Evolutionary conservation across 2,797 vertebrate species (phyloP), one percentile per base, ranked within the genome.

Genomic region (Xyrichtys novacula): DNA sequence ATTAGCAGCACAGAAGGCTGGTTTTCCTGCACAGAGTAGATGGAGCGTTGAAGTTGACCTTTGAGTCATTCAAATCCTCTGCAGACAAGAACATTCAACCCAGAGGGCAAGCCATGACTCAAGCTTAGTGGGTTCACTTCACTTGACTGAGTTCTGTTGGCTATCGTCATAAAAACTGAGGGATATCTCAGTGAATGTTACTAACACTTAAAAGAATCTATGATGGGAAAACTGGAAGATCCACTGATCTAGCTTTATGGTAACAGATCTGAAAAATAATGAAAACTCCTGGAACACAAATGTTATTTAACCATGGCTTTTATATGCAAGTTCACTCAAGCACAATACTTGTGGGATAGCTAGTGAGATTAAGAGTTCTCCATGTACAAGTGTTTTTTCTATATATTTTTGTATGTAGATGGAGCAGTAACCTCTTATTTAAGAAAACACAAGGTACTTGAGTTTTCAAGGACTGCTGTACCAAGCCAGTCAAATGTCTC

Each of bases 51-150:
- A n/a, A n/a, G n/a, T n/a, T n/a, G n/a, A n/a, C n/a, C n/a, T 83
- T 65, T 71, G 49, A 79, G 58, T 75, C 54, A 82, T 68, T 85
- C 61, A 88, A 84, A 83, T 89, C 85, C 76, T 59, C 39, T 61
- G 72, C 60, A 61, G n/a, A 65, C 74, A 76, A 54, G 42, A 40
- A 53, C 39, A 72, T 78, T 85, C 48, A 67, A 49, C 77, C 31
- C 80, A 83, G 72, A 57, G 47, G 70, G 46, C 5, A 14, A 76
- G 58, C 46, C 55, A 25, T 71, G 78, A 85, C 55, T 83, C 75
- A 72, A 2, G 43, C 61, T 71, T 47, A 49, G 31, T 26, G 28
- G 71, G 74, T 67, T 77, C 38, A 67, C 38, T 62, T 63, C 40
- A 63, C 36, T 28, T 60, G 68, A 65, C 19, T 7, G 7, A 65